Base-by-base conservation (phyloP, 2,797 vertebrate genomes). In the Myripristis jacobus region DNA sequence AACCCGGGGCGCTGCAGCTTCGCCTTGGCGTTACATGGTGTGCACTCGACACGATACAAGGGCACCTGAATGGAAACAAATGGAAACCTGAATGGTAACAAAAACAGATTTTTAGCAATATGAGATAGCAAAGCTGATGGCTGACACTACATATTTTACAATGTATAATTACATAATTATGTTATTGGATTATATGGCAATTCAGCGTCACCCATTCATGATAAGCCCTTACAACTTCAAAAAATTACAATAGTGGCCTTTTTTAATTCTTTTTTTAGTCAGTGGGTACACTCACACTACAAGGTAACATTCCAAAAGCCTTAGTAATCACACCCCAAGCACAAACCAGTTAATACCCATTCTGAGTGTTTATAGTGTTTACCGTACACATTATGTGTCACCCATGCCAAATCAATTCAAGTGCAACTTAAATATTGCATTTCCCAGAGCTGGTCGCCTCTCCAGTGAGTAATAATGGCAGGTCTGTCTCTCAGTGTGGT, bases 401-500 rank as follows among this genome's bases (percentile, higher is more conserved):
- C 36, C 41, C 19, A 19, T 44, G 61, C 58, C 65, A 77, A 64
- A 36, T 79, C 63, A 25, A 52, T 62, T 73, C 52, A 69, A n/a
- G 47, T 51, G 21, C 47, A 51, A 50, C 59, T 63, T 73, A 60
- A 53, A 47, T 31, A 65, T 52, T 58, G 47, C 50, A 27, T 34
- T 51, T 57, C 57, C 54, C 44, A 47, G 55, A 47, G 57, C 43
- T 7, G 16, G 53, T 67, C 44, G 59, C 76, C 44, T 50, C 52
- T 51, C 68, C 66, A 55, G 65, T 13, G 60, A 79, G 74, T 75
- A 71, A 84, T 76, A 88, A 78, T 69, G 67, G 64, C 64, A 75
- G 81, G 77, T 81, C 82, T 89, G 86, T 77, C 76, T 82, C 86
- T 63, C 88, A 82, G 80, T 80, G 43, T 82, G 80, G 53, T 52